These are phyloP conservation scores for Rotaria socialis DNA, from an alignment of 2,888 invertebrate species.

Conservation along the genomic window DNA sequence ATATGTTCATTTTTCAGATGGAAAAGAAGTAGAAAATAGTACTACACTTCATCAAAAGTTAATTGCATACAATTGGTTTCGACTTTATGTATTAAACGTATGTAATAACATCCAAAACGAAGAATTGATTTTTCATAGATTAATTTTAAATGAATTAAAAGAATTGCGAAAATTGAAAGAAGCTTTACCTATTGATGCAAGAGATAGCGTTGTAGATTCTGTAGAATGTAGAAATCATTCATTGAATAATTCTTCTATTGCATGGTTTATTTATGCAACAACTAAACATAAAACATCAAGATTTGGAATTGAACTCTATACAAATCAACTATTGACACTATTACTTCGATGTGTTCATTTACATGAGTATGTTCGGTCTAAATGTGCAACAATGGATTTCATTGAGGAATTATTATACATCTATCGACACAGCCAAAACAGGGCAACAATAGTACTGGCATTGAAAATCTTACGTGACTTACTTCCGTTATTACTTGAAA, in stretches of 20 bases:
- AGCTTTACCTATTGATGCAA: background rate
- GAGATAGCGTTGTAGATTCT: background rate
- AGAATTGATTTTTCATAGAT: background rate
- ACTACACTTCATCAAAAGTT: too few relatives aligned
- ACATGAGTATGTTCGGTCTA: background rate
- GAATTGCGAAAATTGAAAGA: background rate
- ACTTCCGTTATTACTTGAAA: background rate
- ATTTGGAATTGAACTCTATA: background rate
- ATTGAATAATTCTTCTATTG: background rate
- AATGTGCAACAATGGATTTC: background rate
- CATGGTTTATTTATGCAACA: background rate
- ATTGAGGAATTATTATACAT: background rate
- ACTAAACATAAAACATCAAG: too few relatives aligned
- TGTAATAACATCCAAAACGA: background rate
- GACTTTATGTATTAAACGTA: background rate
- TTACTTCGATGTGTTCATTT: background rate
- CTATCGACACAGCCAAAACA: background rate
- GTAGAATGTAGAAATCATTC: background rate
- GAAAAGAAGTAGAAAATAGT: too few relatives aligned
- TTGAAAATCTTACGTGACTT: background rate
- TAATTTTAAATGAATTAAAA: conserved; percentile 22
- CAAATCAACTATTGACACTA: background rate
- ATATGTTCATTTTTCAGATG: too few relatives aligned
- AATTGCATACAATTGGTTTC: background rate
- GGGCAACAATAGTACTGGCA: background rate